phyloP scores from a whole-genome alignment of 2,797 vertebrate species.

The Diglossa cyanea region DNA sequence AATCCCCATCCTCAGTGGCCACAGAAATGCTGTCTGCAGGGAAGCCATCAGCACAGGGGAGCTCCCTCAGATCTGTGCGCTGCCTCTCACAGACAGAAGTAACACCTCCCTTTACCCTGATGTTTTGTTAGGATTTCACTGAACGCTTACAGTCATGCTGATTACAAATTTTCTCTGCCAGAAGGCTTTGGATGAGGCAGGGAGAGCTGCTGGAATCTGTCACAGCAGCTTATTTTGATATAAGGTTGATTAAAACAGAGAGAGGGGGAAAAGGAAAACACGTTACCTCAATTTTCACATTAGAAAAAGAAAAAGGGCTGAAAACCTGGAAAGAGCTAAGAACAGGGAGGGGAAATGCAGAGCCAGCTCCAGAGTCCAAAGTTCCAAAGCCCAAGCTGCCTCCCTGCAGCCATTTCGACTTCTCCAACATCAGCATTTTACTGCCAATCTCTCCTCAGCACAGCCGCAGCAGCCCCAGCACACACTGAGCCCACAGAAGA shows the following conservation, averaged over 20 bases:
- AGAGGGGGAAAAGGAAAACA: accelerated
- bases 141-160: neutral
- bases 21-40: neutral
- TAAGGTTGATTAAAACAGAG: neutral
- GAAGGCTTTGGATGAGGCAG: neutral
- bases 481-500: neutral
- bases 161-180: neutral
- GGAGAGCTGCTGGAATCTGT: neutral
- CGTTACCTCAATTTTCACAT: neutral
- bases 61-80: neutral
- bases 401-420: neutral
- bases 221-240: neutral
- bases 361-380: neutral
- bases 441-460: neutral
- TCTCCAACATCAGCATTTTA: neutral
- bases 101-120: neutral
- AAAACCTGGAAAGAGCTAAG: neutral
- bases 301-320: neutral
- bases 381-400: neutral
- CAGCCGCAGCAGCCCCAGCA: neutral
- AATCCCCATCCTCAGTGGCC: neutral
- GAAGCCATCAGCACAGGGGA: neutral
- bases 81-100: neutral
- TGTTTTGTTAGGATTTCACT: neutral
- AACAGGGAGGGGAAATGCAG: neutral